Base-by-base conservation (phyloP, 1,140 invertebrate species). In the Rhynchophorus ferrugineus region DNA sequence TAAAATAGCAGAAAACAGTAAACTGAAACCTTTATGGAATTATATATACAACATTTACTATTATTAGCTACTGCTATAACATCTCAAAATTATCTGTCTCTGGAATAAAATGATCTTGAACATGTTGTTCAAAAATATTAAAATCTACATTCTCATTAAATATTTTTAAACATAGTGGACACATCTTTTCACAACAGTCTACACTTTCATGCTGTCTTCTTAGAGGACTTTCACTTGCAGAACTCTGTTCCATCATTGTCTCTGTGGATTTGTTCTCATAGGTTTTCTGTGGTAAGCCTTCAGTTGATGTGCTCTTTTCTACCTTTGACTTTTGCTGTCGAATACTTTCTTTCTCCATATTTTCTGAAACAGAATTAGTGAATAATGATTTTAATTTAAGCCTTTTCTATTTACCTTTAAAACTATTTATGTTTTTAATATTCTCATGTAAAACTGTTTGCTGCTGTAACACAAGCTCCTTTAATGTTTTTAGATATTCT, bases 381-480 rank as follows among this genome's bases (percentile, higher is more conserved):
- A 24, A 48, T 22, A 6, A 14, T 18, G 13, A 19, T 21, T 13
- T 44, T 21, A 13, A 17, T 52, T 20, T 39, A 24, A 11, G 13
- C 33, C 18, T 16, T 22, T 18, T 21, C n/a, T 37, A 48, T 7
- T 52, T 38, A 52, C 45, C 54, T 49, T 56, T 53, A 16, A 49
- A 13, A 8, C 45, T 20, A 42, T 59, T 34, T 18, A 63, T 49
- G 44, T 69, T 67, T 39, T 71, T 66, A 9, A 80, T 43, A 16
- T 67, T 64, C 18, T 67, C 70, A 36, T 78, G 79, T 13, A 87
- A 70, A 60, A 78, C 77, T 45, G 73, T 71, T 69, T 84, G 79
- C 67, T 88, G 84, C 53, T 75, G 68, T 46, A 75, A 64, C 35
- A 84, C 68, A 50, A 76, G 73, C 54, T 79, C 76, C 53, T 82